Conservation (phyloP, 92 coral and sea anemone genomes). For the Phymanthus crucifer region DNA sequence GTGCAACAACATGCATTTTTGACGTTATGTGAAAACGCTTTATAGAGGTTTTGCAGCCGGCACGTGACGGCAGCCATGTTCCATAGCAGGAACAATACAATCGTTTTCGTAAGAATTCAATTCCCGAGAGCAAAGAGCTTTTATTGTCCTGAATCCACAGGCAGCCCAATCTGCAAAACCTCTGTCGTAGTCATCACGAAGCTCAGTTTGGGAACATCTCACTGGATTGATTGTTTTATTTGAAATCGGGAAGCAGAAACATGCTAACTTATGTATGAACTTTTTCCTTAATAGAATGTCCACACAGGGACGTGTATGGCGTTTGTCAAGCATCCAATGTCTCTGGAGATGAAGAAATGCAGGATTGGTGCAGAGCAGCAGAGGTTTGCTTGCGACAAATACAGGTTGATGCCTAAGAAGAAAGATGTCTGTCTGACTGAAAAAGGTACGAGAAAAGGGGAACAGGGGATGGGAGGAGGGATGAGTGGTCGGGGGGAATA, state of each 20-base stretch:
- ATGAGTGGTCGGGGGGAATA: not conserved
- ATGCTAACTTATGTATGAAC: not conserved
- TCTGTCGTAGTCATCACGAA: no score
- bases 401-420: conserved; percentile 40
- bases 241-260: not conserved
- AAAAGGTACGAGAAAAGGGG: conserved; percentile 40
- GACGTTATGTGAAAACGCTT: no score
- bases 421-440: conserved; percentile 61
- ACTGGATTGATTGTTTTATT: no score
- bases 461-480: not conserved
- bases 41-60: no score
- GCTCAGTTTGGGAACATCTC: no score
- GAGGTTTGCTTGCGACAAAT: conserved; percentile 53
- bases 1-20: no score
- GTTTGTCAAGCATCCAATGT: conserved; percentile 16
- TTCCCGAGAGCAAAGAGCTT: no score
- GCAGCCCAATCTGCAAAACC: no score
- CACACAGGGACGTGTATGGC: conserved; percentile 59
- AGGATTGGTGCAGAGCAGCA: conserved; percentile 48
- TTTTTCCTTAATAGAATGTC: conserved; percentile 33
- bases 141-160: no score
- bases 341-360: conserved; percentile 49
- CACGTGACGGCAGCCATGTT: no score
- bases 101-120: no score
- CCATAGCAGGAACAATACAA: no score